Evolutionary conservation across 2,888 invertebrate species (phyloP).

Genomic region (Hydriomena furcata): DNA sequence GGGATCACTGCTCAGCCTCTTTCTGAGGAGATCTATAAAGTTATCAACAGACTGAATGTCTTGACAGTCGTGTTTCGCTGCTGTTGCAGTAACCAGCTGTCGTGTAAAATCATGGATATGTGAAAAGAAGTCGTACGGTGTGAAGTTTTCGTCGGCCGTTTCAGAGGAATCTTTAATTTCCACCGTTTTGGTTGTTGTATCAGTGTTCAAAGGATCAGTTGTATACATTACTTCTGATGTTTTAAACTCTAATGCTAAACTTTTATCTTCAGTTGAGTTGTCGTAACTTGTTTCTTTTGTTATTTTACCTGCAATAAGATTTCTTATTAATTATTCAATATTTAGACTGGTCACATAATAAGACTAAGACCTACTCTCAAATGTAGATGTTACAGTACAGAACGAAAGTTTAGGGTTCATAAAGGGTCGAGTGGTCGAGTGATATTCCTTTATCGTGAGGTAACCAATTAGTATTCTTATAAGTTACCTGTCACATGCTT

Average conservation of each 20-base stretch:
- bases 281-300: conserved; percentile 1
- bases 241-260: conserved; percentile 1
- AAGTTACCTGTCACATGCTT: too few relatives aligned
- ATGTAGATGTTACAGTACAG: too few relatives aligned
- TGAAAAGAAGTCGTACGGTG: conserved; percentile 61
- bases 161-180: conserved; percentile 5
- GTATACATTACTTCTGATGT: not conserved
- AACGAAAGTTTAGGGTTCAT: too few relatives aligned
- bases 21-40: conserved; percentile 65
- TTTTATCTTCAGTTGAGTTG: conserved; percentile 12
- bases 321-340: too few relatives aligned
- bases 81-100: conserved; percentile 39
- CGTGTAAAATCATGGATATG: conserved; percentile 53
- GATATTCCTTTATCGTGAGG: too few relatives aligned
- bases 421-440: too few relatives aligned
- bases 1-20: conserved; percentile 63
- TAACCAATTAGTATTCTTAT: too few relatives aligned
- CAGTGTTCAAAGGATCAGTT: conserved; percentile 3
- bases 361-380: too few relatives aligned
- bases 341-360: too few relatives aligned
- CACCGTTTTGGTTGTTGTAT: conserved; percentile 2
- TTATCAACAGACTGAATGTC: conserved; percentile 61
- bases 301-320: conserved; percentile 22
- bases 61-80: conserved; percentile 52
- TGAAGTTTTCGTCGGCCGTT: conserved; percentile 41